These are phyloP conservation scores for Pomatostomus ruficeps DNA, from an alignment of 2,113 vertebrate species.

Conservation along the genomic window DNA sequence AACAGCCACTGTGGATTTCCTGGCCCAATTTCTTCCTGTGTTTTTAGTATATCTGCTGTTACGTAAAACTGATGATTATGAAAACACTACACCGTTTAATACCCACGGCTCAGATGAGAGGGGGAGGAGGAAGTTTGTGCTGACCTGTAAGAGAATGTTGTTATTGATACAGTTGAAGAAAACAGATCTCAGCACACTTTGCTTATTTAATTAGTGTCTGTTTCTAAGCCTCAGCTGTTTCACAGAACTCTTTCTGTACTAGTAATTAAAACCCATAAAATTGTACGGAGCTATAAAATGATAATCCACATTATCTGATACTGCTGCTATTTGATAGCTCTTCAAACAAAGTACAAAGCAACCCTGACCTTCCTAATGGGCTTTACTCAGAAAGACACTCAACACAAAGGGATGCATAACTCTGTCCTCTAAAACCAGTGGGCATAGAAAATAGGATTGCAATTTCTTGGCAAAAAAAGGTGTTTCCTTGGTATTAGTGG, in stretches of 20 bases:
- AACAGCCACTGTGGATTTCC: neutral
- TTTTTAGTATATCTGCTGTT: constrained; percentile 1
- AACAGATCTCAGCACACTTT: neutral
- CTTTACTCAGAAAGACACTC: neutral
- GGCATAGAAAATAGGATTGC: constrained; percentile 34
- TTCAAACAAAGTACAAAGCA: constrained; percentile 34
- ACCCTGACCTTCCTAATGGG: constrained; percentile 1
- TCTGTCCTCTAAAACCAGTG: neutral
- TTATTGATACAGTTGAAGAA: neutral
- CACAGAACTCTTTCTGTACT: neutral
- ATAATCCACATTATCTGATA: constrained; percentile 10
- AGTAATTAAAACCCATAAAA: constrained; percentile 7
- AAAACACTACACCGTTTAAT: neutral
- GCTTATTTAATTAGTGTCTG: constrained; percentile 4
- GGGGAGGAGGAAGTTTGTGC: neutral
- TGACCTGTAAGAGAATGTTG: neutral
- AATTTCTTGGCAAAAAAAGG: constrained; percentile 35
- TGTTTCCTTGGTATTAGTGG: constrained; percentile 17
- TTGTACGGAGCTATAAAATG: neutral
- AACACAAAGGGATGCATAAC: neutral
- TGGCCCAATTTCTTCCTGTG: neutral
- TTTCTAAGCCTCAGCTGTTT: neutral
- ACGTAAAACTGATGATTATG: neutral
- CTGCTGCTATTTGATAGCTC: neutral
- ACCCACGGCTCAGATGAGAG: neutral